These are phyloP conservation scores for Triops longicaudatus DNA, from an alignment of 1,140 invertebrate species.

Conservation along the genomic window DNA sequence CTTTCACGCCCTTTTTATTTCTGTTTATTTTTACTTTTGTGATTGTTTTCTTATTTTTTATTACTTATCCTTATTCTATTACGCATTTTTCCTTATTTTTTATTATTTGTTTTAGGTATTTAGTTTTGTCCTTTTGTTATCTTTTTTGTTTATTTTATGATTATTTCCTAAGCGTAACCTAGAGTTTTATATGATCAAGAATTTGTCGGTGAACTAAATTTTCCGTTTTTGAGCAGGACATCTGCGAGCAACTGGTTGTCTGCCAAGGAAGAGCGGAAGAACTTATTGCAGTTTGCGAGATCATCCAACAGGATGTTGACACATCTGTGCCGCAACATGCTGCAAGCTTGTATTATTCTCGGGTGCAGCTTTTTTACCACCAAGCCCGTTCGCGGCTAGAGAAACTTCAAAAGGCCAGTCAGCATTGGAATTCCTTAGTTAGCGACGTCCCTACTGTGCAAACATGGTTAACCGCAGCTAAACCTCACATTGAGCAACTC, in stretches of 20 bases:
- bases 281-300: neutral
- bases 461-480: neutral
- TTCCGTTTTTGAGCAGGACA: neutral
- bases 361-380: neutral
- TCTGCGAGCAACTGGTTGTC: neutral
- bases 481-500: conserved; percentile 6
- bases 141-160: neutral
- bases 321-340: neutral
- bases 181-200: neutral
- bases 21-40: neutral
- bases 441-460: neutral
- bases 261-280: neutral
- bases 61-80: neutral
- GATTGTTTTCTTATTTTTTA: neutral
- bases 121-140: conserved; percentile 12
- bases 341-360: neutral
- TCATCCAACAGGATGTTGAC: neutral
- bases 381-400: neutral
- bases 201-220: neutral
- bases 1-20: neutral
- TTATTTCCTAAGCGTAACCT: neutral
- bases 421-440: neutral
- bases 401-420: neutral
- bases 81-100: neutral
- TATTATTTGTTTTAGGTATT: neutral